These are phyloP conservation scores for Eubasilissa regina DNA, from an alignment of 1,140 invertebrate species.

Conservation along the genomic window DNA sequence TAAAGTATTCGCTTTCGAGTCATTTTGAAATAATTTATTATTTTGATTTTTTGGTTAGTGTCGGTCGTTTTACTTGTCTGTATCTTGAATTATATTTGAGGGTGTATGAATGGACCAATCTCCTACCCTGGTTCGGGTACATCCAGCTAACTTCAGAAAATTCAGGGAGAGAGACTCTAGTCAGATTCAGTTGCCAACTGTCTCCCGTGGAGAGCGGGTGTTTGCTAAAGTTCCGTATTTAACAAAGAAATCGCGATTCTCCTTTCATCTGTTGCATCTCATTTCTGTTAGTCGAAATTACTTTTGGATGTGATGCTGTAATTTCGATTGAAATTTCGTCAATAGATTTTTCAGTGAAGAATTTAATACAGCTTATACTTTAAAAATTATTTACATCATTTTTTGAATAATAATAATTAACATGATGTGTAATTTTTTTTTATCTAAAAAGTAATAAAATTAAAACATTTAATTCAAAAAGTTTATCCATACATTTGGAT, in stretches of 20 bases:
- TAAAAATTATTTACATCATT: not conserved
- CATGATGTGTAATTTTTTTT: not conserved
- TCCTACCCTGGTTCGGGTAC: not conserved
- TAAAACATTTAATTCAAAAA: not conserved
- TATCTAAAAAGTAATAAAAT: not conserved
- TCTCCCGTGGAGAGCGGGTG: not conserved
- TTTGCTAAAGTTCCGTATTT: not conserved
- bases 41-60: too few relatives aligned
- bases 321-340: not conserved
- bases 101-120: conserved; percentile 6
- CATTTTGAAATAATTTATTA: not conserved
- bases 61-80: not conserved
- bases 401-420: not conserved
- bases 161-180: not conserved
- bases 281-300: not conserved
- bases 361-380: not conserved
- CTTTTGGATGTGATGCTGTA: not conserved
- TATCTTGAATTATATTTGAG: not conserved
- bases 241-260: conserved; percentile 4
- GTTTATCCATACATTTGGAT: too few relatives aligned
- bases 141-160: conserved; percentile 7
- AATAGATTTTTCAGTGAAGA: not conserved
- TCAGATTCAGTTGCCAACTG: conserved; percentile 14
- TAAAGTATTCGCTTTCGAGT: not conserved
- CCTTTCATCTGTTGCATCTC: conserved; percentile 15